phyloP scores from a whole-genome alignment of 2,113 vertebrate genomes.

The Corvus hawaiiensis region DNA sequence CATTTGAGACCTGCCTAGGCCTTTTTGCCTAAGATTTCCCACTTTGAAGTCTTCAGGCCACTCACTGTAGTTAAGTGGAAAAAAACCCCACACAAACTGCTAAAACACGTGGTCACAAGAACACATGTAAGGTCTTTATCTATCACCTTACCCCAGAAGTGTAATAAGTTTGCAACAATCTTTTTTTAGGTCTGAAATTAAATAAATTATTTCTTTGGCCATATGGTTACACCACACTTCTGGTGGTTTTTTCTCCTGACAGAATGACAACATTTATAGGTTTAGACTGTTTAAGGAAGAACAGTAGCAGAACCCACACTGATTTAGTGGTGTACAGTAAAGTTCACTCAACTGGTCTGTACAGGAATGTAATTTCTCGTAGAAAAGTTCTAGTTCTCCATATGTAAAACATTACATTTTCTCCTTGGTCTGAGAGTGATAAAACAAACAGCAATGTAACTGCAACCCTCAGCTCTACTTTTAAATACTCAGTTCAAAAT shows the following conservation, averaged over 20 bases:
- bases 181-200: not conserved
- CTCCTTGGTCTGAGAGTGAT: not conserved
- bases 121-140: accelerated
- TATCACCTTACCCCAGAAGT: not conserved
- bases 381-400: not conserved
- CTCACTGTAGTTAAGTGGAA: not conserved
- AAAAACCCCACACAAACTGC: accelerated
- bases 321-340: not conserved
- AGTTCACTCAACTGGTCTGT: not conserved
- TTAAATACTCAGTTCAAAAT: not conserved
- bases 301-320: not conserved
- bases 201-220: not conserved
- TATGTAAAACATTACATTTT: not conserved
- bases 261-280: not conserved
- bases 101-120: not conserved
- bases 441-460: not conserved
- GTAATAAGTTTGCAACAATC: not conserved
- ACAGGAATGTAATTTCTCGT: not conserved
- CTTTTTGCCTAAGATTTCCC: not conserved
- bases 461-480: not conserved
- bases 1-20: not conserved
- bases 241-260: not conserved
- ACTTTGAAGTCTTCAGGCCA: not conserved
- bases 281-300: not conserved
- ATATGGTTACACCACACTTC: not conserved